Conservation (phyloP, 2,888 invertebrate species). For the Chymomyza caudatula region DNA sequence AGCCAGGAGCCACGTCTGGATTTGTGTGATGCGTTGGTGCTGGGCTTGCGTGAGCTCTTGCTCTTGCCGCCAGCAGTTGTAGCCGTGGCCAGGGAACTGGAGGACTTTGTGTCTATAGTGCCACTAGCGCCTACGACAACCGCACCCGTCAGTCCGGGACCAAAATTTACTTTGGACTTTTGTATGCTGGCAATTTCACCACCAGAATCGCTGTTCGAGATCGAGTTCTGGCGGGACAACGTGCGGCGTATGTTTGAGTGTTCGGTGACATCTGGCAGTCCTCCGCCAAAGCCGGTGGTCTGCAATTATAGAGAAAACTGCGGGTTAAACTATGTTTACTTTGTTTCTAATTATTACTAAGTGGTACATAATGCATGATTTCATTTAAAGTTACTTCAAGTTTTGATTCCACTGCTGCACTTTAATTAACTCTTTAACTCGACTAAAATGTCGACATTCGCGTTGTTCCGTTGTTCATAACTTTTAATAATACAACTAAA, state of each 20-base stretch:
- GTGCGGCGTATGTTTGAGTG: constrained; percentile 77
- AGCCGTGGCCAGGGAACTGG: constrained; percentile 50
- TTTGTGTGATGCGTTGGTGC: constrained; percentile 50
- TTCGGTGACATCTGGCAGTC: constrained; percentile 78
- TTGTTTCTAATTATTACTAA: not conserved
- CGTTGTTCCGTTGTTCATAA: not conserved
- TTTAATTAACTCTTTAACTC: not conserved
- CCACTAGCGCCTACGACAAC: constrained; percentile 56
- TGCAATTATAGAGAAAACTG: constrained; percentile 39
- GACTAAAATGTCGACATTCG: not conserved
- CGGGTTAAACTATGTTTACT: not conserved
- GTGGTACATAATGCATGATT: not conserved
- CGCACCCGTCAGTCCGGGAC: constrained; percentile 60
- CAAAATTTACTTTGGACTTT: constrained; percentile 75
- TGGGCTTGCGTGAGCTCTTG: constrained; percentile 47
- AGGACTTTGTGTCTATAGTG: constrained; percentile 66
- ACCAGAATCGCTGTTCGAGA: constrained; percentile 77
- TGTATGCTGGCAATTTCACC: constrained; percentile 77
- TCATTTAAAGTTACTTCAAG: not conserved
- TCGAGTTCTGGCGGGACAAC: constrained; percentile 77
- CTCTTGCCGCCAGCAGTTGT: constrained; percentile 45
- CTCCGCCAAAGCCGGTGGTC: constrained; percentile 78
- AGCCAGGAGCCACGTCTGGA: constrained; percentile 73
- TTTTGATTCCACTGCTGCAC: not conserved
- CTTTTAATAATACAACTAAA: not conserved